Evolutionary conservation across 2,888 invertebrate species (phyloP), one percentile per base, ranked within the genome.

Genomic region (Rhamphomyia laevipes): DNA sequence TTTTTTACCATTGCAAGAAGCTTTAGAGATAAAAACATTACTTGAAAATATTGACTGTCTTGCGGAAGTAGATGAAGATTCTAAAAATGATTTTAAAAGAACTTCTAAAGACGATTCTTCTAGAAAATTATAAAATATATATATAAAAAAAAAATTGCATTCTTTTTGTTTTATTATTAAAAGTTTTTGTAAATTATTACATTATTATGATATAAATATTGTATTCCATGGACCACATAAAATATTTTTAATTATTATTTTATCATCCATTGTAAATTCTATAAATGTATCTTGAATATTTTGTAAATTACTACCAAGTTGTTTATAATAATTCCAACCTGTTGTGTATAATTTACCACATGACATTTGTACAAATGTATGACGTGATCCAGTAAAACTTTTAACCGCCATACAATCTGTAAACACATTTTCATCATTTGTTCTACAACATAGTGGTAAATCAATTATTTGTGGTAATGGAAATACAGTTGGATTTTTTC

Each of bases 271-370:
- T 49, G 53, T 53, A 33, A 68, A 51, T 54, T 53, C 52, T 46
- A 53, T 56, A 55, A 67, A 66, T 38, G 53, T 48, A 48, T 62
- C 59, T 16, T 23, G 44, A 59, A 58, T 53, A 63, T 58, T 53
- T 67, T 67, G 51, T 57, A 60, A 15, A 66, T 57, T 30, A 46
- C 73, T 59, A 12, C 82, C 84, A 43, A 92, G 65, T 62, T 92
- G 91, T 2, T 86, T 85, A 68, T 89, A 86, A 59, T 80, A 81
- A 68, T 90, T 90, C 75, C 81, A 85, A 13, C 92, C 93, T 62
- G 80, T 75, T 1, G 84, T 83, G 78, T 82, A 84, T 13, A 91
- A 61, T 33, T 75, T 68, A 15, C 80, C 77, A 59, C 82, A 77
- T 54, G 78, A 83, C 74, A 82, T 72, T 56, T 82, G 61, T 47